phyloP scores from a whole-genome alignment of 2,797 vertebrate species.

The Rousettus madagascariensis region DNA sequence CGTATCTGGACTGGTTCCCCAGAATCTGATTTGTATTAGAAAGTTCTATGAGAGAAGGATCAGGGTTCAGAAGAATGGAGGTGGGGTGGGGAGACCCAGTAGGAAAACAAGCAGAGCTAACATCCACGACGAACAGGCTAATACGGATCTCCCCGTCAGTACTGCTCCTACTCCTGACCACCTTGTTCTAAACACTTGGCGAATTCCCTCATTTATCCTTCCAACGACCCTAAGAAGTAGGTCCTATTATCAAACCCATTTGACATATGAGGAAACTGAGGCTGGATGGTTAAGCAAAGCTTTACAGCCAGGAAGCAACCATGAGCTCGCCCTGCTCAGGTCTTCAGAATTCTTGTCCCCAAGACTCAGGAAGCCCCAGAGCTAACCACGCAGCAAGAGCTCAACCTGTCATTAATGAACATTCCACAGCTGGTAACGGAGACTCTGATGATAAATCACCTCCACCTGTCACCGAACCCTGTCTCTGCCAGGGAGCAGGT shows the following conservation, averaged over 20 bases:
- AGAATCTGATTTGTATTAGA: neutral
- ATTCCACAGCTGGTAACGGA: neutral
- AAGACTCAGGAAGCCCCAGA: neutral
- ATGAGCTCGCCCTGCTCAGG: neutral
- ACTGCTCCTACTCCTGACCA: neutral
- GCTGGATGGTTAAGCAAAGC: neutral
- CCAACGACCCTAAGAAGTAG: neutral
- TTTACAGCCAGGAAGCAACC: neutral
- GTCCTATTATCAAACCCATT: neutral
- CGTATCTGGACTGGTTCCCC: neutral
- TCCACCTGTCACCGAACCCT: neutral
- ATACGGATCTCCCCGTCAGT: neutral
- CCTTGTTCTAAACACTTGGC: neutral
- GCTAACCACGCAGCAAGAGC: neutral
- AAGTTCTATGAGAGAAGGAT: neutral
- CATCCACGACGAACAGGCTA: neutral
- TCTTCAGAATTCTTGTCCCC: neutral
- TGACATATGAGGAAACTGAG: slow-evolving; percentile 27
- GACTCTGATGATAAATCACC: neutral
- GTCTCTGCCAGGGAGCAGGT: neutral
- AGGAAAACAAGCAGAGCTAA: neutral
- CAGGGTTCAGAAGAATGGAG: neutral
- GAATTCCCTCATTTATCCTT: neutral
- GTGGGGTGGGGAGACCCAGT: neutral
- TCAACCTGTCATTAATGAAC: neutral